Evolutionary conservation across 2,113 vertebrate species (phyloP), one percentile per base, ranked within the genome.

Genomic region (Nyctibius bracteatus): DNA sequence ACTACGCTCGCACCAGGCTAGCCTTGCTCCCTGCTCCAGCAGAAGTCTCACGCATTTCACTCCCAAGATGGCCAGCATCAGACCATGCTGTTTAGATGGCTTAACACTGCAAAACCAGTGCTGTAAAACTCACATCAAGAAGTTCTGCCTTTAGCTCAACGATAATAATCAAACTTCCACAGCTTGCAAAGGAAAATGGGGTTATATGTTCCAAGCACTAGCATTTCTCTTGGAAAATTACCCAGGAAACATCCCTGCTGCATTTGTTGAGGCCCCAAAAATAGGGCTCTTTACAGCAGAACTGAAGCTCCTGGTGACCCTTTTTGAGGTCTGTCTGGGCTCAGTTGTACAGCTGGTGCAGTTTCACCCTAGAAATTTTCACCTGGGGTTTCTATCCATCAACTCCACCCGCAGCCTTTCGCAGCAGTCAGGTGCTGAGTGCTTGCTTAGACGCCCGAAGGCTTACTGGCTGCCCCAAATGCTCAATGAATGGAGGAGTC

Each of bases 361-460:
- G 35, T 16, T 72, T 22, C 8, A 10, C 44, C n/a, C 41, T 27
- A 52, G 30, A 82, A 83, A 59, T 37, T 55, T 59, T 91, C 54
- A 77, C 46, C 3, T 44, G 24, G 46, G 30, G 17, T 25, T 85
- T 85, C 39, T n/a, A 59, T 22, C 27, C 44, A 72, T 18, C 17
- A 41, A 5, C 44, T 46, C 47, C 46, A 91, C 1, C 43, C 2
- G 1, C 2, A 52, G 70, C 27, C 52, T 61, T 81, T 88, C 1
- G 1, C 0, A 31, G 28, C 0, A 0, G 22, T 7, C 7, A 15
- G 39, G 28, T 46, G 17, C 43, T 1, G 6, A 72, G 58, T 3
- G 31, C 68, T 49, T 14, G 31, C 46, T 70, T 16, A 55, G 44
- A 71, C 78, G 73, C 37, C 21, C 8, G 24, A 55, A 57, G 52